phyloP scores from a whole-genome alignment of 2,113 vertebrate species.

The Oreotrochilus melanogaster region DNA sequence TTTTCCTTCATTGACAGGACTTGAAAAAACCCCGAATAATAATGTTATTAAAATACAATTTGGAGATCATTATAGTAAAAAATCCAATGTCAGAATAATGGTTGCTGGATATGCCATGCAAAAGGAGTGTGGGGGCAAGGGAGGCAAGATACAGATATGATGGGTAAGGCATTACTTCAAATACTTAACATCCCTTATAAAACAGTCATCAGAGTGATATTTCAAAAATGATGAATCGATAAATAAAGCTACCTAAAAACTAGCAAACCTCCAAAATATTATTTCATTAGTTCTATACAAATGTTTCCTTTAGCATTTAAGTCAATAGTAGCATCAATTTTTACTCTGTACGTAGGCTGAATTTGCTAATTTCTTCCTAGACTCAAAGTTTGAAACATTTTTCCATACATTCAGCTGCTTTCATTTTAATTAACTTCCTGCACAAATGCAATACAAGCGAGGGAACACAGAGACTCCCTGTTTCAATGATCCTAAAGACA shows the following conservation, averaged over 20 bases:
- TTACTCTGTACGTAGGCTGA: neutral
- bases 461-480: neutral
- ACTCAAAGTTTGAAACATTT: neutral
- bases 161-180: neutral
- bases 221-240: neutral
- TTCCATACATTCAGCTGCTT: neutral
- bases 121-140: neutral
- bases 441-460: neutral
- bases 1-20: neutral
- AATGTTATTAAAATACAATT: neutral
- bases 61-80: neutral
- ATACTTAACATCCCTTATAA: neutral
- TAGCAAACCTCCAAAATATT: neutral
- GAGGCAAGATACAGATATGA: neutral
- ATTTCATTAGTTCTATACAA: neutral
- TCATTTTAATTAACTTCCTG: neutral
- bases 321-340: neutral
- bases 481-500: neutral
- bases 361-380: neutral
- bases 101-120: neutral
- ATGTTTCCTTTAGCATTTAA: neutral
- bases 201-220: neutral
- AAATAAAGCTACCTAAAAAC: neutral
- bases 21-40: neutral
- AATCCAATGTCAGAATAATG: neutral